Evolutionary conservation across 2,888 invertebrate genomes (phyloP), one percentile per base, ranked within the genome.

Genomic region (Hermodice carunculata): DNA sequence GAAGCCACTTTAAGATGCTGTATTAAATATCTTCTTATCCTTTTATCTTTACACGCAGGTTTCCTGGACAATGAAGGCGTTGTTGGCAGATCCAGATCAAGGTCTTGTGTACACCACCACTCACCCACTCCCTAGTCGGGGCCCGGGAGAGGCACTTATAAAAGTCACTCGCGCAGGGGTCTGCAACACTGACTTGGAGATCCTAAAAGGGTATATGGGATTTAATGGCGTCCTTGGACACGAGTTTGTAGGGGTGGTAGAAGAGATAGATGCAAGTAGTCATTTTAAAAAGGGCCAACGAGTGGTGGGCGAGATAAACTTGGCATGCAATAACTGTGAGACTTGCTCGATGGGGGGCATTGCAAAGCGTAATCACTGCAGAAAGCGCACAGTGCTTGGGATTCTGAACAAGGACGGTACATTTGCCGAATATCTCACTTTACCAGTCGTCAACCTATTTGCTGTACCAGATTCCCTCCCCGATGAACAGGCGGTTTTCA

Each of bases 141-240:
- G 26, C 34, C 42, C 46, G 14, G 64, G 62, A 3, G 69, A 69
- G 29, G 66, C 69, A 8, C 64, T 69, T 37, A 58, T 71, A 51
- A 34, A 40, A 56, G 57, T 71, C 14, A 32, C 58, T 11, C 17
- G 66, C 8, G 66, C 64, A 14, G 71, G 71, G 14, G 59, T 71
- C 22, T 71, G 71, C 57, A 67, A 63, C 54, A 71, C 71, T 2
- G 71, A 71, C 54, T 46, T 71, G 22, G 71, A 71, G 42, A 49
- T 71, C 17, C 43, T 61, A 11, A 71, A 71, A 34, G 66, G 62
- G 2, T 69, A 69, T 49, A 34, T 11, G 26, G 61, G 58, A 28
- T 67, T 67, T 44, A 37, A 37, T 14, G 58, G 58, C 5, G 32
- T 37, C 8, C 28, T 69, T 6, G 71, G 71, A 17, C 71, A 71